Percentiles rank a stretch among this genome's conserved stretches.
Evolutionary conservation across 64 coral and sea anemone species (phyloP).

Genomic region (Dendrophyllia cribrosa): DNA sequence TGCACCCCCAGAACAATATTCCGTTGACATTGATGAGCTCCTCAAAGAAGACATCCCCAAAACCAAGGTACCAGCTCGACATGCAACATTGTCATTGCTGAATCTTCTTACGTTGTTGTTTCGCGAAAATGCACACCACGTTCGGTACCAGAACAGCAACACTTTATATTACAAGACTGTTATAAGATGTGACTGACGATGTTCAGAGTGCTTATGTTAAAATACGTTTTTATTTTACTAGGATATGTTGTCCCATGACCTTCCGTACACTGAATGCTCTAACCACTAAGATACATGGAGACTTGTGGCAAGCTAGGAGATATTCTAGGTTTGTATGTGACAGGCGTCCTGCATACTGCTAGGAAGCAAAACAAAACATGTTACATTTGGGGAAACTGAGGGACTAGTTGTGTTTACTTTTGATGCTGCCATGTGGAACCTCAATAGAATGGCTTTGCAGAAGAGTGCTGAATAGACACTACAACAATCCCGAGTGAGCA

Average conservation of each 20-base stretch:
- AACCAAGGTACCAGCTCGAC: conserved; percentile 41
- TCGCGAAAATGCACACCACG: conserved; percentile 58
- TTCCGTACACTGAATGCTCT: background rate
- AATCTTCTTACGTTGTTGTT: conserved; percentile 65
- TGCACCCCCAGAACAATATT: conserved; percentile 50
- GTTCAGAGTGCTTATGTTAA: conserved; percentile 46
- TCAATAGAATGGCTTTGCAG: too few relatives aligned
- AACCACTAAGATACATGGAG: background rate
- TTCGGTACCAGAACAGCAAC: conserved; percentile 43
- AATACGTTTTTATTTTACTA: conserved; percentile 35
- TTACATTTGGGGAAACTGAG: too few relatives aligned
- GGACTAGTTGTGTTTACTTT: too few relatives aligned
- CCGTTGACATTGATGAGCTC: conserved; percentile 62
- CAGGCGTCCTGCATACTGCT: too few relatives aligned
- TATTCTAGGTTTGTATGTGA: too few relatives aligned
- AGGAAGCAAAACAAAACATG: too few relatives aligned
- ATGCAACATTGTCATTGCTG: conserved; percentile 21
- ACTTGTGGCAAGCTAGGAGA: too few relatives aligned
- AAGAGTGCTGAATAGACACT: too few relatives aligned
- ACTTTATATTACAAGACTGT: conserved; percentile 69
- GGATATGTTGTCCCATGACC: conserved; percentile 70
- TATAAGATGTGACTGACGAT: conserved; percentile 60
- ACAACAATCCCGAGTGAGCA: too few relatives aligned
- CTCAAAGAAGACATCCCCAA: conserved; percentile 43
- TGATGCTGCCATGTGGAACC: too few relatives aligned